phyloP scores from a whole-genome alignment of 2,113 vertebrate species.

The Pachyramphus minor region DNA sequence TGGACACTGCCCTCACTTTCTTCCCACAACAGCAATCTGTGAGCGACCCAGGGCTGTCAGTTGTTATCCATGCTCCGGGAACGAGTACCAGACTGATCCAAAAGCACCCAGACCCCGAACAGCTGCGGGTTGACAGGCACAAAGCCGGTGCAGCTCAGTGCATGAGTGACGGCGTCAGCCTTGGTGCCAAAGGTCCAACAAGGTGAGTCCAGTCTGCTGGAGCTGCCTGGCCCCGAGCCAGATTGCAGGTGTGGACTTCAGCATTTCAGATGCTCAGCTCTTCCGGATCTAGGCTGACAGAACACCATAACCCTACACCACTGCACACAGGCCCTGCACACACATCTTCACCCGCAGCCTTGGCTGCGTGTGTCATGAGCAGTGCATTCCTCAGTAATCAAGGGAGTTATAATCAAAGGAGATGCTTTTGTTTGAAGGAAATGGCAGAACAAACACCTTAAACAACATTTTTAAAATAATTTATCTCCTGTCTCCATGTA shows the following conservation, averaged over 20 bases:
- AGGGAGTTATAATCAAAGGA: background rate
- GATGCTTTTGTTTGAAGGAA: background rate
- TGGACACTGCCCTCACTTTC: background rate
- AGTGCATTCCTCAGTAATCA: background rate
- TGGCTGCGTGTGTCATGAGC: background rate
- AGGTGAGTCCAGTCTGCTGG: background rate
- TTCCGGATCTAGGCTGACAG: background rate
- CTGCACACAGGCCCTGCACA: background rate
- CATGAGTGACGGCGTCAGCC: background rate
- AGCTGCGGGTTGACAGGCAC: background rate
- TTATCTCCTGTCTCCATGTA: background rate
- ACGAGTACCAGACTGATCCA: accelerated
- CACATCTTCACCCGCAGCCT: background rate
- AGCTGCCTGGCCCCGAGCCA: background rate
- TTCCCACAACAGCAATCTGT: background rate
- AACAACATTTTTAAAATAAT: background rate
- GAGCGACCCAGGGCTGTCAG: background rate
- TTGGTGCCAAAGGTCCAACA: background rate
- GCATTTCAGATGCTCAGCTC: background rate
- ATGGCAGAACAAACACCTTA: background rate
- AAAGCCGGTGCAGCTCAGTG: background rate
- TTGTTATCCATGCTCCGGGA: background rate
- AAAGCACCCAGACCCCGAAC: background rate
- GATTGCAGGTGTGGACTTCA: background rate
- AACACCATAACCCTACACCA: accelerated